These are phyloP conservation scores for Brachypalpus laphriformis DNA, from an alignment of 2,888 invertebrate genomes.

Conservation along the genomic window DNA sequence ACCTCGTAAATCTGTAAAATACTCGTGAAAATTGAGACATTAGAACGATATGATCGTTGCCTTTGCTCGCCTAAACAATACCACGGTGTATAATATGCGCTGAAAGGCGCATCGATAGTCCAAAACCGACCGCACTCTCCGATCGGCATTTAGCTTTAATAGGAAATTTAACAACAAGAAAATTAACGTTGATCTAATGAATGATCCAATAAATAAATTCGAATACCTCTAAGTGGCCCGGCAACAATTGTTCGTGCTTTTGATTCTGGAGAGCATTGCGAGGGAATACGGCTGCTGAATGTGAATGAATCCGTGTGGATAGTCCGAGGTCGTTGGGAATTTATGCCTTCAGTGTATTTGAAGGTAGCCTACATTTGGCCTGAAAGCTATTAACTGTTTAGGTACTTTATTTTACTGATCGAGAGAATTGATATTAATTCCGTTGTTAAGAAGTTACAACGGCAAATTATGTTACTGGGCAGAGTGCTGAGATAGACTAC, in stretches of 20 bases:
- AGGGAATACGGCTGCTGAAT: too few species aligned
- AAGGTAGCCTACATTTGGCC: not conserved
- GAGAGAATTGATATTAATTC: not conserved
- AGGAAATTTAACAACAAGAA: not conserved
- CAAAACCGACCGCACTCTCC: not conserved
- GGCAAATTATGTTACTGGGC: too few species aligned
- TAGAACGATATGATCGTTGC: conserved; percentile 32
- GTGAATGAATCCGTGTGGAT: too few species aligned
- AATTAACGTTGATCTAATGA: conserved; percentile 38
- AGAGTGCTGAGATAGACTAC: too few species aligned
- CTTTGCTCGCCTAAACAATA: conserved; percentile 7
- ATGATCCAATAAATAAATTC: conserved; percentile 50
- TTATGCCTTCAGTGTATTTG: not conserved
- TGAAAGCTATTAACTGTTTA: not conserved
- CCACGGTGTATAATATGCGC: not conserved
- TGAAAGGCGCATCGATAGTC: conserved; percentile 1
- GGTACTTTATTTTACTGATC: not conserved
- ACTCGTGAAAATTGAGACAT: conserved; percentile 51
- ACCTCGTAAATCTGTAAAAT: conserved; percentile 6
- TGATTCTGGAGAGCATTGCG: too few species aligned
- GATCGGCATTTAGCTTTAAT: not conserved
- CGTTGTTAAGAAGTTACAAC: too few species aligned
- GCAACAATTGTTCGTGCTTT: conserved; percentile 3
- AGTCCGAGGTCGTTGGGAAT: too few species aligned
- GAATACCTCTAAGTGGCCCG: not conserved